A percentile compares a stretch with the other conserved stretches of the same genome.
These are phyloP conservation scores for Argynnis bischoffii DNA, from an alignment of 2,888 invertebrate genomes.

Conservation along the genomic window DNA sequence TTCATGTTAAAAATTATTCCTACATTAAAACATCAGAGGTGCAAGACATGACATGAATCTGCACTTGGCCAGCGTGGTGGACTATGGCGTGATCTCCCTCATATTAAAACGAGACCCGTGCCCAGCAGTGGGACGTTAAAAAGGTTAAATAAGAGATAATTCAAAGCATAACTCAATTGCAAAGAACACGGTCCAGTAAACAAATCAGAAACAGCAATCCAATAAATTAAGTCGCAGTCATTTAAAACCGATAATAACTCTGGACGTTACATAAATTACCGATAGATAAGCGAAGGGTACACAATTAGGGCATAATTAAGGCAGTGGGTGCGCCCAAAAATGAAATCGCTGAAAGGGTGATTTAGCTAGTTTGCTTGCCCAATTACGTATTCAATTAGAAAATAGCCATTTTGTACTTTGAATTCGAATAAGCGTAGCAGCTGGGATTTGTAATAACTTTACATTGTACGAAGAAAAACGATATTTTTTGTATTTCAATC, in stretches of 20 bases:
- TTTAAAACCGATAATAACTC: constrained; percentile 31
- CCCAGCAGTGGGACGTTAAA: too few species aligned
- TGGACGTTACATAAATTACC: constrained; percentile 28
- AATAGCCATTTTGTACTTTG: constrained; percentile 33
- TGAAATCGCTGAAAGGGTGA: constrained; percentile 37
- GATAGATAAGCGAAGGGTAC: constrained; percentile 29
- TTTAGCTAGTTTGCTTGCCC: constrained; percentile 36
- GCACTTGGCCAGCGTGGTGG: too few species aligned
- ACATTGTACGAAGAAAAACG: too few species aligned
- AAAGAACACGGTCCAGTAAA: constrained; percentile 4
- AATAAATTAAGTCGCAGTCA: constrained; percentile 26
- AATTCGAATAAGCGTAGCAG: constrained; percentile 23
- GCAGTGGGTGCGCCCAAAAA: constrained; percentile 30
- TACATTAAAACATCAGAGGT: too few species aligned
- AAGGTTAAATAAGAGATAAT: too few species aligned
- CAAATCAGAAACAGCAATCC: constrained; percentile 14
- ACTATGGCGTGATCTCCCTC: too few species aligned
- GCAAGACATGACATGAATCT: too few species aligned
- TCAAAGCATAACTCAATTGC: constrained; percentile 2
- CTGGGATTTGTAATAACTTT: constrained; percentile 14
- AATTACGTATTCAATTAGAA: constrained; percentile 44
- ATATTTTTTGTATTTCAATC: too few species aligned
- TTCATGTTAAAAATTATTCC: too few species aligned
- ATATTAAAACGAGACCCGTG: too few species aligned
- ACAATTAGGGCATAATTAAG: constrained; percentile 36